Conservation (phyloP, 2,113 vertebrate species). For the Cyphomyrus discorhynchus region DNA sequence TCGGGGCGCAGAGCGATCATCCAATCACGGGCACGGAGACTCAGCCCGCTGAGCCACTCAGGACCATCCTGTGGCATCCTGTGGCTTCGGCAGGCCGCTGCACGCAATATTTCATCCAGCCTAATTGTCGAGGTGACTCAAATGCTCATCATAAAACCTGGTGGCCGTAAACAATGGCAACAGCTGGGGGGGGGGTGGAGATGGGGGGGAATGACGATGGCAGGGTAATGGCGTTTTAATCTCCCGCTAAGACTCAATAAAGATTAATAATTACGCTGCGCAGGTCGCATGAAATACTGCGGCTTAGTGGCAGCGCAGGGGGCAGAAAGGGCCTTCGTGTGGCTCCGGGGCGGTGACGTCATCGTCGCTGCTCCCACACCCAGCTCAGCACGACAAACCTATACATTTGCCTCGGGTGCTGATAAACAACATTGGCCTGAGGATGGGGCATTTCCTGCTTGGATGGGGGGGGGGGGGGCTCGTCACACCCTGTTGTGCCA, state of each 20-base stretch:
- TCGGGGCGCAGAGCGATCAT: background rate
- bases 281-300: slow-evolving; percentile 49
- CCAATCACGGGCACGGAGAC: background rate
- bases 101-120: slow-evolving; percentile 52
- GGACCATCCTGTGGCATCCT: background rate
- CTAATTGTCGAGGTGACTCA: slow-evolving; percentile 61
- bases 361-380: background rate
- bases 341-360: background rate
- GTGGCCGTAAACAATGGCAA: slow-evolving; percentile 61
- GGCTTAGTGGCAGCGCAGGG: slow-evolving; percentile 23
- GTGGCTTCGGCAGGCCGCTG: slow-evolving; percentile 18
- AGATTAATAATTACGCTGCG: slow-evolving; percentile 53
- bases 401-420: background rate
- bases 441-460: background rate
- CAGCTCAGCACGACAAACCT: background rate
- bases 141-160: slow-evolving; percentile 52
- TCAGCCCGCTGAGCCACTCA: background rate
- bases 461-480: background rate
- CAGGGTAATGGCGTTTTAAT: slow-evolving; percentile 64
- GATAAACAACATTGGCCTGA: background rate
- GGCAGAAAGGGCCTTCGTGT: background rate
- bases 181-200: slow-evolving; percentile 49
- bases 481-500: background rate
- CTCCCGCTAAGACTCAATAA: slow-evolving; percentile 60
- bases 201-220: slow-evolving; percentile 45